Evolutionary conservation across 2,797 vertebrate species (phyloP).

Genomic region (Nannoperca obscura): DNA sequence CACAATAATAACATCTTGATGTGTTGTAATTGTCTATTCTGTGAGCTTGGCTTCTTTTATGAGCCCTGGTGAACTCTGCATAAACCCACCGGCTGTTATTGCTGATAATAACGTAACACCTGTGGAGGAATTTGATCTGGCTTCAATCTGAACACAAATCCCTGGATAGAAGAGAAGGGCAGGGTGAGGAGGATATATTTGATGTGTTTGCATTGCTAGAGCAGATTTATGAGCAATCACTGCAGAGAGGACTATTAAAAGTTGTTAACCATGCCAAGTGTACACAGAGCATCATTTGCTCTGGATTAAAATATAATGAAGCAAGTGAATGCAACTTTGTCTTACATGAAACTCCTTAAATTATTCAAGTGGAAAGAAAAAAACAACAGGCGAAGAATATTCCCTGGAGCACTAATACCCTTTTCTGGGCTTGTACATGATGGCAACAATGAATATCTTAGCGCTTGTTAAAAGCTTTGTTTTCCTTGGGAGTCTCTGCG

Average conservation of each 20-base stretch:
- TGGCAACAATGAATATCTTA: slow-evolving; percentile 81
- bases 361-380: slow-evolving; percentile 81
- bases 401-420: slow-evolving; percentile 72
- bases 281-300: slow-evolving; percentile 76
- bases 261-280: slow-evolving; percentile 61
- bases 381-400: slow-evolving; percentile 68
- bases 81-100: slow-evolving; percentile 60
- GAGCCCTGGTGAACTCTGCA: slow-evolving; percentile 48
- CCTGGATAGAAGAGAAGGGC: slow-evolving; percentile 46
- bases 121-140: slow-evolving; percentile 68
- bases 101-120: slow-evolving; percentile 62
- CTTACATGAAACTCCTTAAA: slow-evolving; percentile 84
- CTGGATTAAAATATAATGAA: slow-evolving; percentile 87
- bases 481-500: slow-evolving; percentile 63
- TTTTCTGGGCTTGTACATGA: slow-evolving; percentile 74
- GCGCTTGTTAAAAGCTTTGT: slow-evolving; percentile 77
- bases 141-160: slow-evolving; percentile 59
- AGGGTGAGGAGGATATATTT: slow-evolving; percentile 40
- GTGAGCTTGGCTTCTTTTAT: slow-evolving; percentile 42
- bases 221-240: slow-evolving; percentile 65
- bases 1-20: slow-evolving; percentile 38
- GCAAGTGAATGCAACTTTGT: slow-evolving; percentile 84
- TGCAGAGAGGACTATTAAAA: slow-evolving; percentile 61
- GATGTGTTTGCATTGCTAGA: slow-evolving; percentile 41
- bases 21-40: slow-evolving; percentile 38